These are phyloP conservation scores for Gopherus flavomarginatus DNA, from an alignment of 2,113 vertebrate species.

Conservation along the genomic window DNA sequence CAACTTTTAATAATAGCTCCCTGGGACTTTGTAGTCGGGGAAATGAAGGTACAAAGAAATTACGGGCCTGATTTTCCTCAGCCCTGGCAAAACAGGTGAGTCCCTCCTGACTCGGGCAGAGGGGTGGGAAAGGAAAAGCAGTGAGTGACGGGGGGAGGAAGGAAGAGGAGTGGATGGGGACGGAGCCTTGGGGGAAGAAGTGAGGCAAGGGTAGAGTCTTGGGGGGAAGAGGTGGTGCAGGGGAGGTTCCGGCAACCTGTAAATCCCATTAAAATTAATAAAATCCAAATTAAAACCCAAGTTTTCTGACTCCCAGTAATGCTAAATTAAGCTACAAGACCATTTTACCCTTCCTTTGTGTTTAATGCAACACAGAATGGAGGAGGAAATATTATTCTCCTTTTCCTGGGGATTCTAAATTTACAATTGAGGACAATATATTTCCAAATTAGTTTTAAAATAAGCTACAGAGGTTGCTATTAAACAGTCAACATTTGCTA, in stretches of 20 bases:
- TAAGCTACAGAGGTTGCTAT: neutral
- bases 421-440: conserved; percentile 10
- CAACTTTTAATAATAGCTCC: neutral
- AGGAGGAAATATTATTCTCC: conserved; percentile 4
- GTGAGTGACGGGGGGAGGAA: too few species aligned
- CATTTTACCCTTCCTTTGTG: neutral
- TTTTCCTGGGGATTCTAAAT: neutral
- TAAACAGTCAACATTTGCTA: conserved; percentile 3
- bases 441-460: conserved; percentile 17
- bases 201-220: too few species aligned
- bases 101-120: too few species aligned
- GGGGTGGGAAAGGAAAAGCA: too few species aligned
- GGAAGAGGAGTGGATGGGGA: too few species aligned
- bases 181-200: too few species aligned
- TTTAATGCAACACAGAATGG: neutral
- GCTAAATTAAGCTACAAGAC: neutral
- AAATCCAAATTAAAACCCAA: neutral
- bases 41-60: conserved; percentile 8
- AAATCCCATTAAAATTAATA: neutral
- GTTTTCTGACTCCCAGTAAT: neutral
- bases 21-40: neutral
- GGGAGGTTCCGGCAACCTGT: too few species aligned
- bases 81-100: too few species aligned
- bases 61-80: neutral
- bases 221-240: too few species aligned